Evolutionary conservation across 2,113 vertebrate species (phyloP), one percentile per base, ranked within the genome.

Genomic region (Tragelaphus scriptus): DNA sequence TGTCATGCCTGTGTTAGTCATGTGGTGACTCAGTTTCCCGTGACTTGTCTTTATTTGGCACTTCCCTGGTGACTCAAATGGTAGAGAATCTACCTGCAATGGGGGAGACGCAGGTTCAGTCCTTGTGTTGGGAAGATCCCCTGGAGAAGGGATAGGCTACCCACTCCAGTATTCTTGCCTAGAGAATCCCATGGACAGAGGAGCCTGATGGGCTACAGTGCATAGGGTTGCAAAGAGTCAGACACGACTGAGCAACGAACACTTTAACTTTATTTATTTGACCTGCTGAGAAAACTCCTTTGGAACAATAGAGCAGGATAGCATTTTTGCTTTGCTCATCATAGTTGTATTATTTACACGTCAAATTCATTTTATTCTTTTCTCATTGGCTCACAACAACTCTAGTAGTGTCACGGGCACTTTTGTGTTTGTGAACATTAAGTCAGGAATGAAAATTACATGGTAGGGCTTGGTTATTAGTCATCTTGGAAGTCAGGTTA

Each of bases 141-240:
- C 36, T 75, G 68, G 68, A 75, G 68, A 23, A 40, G 21, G 68
- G n/a, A 23, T 40, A 40, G 68, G 19, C 68, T 71, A 40, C 65
- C 68, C 68, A 40, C n/a, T 71, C n/a, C 21, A 71, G 19, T 71
- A 2, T 71, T 40, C n/a, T 40, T 23, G 68, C 5, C 68, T 75
- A 19, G n/a, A 40, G 10, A 40, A 23, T 40, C 68, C 68, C n/a
- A 40, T 23, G 19, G 68, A 40, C 68, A 75, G 68, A 25, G 10
- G 10, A 25, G 5, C 68, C 68, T 75, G 68, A 1, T 11, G 19
- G 21, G 68, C 68, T 75, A 21, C 65, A 36, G 65, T 36, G 4
- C 19, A 0, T 3, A 6, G 68, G 1, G n/a, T 13, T 23, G 10
- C n/a, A 2, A 40, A 71, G n/a, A 40, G 68, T 25, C 19, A 0